Base-by-base conservation (phyloP, 2,888 invertebrate genomes). In the Doris montereyensis region DNA sequence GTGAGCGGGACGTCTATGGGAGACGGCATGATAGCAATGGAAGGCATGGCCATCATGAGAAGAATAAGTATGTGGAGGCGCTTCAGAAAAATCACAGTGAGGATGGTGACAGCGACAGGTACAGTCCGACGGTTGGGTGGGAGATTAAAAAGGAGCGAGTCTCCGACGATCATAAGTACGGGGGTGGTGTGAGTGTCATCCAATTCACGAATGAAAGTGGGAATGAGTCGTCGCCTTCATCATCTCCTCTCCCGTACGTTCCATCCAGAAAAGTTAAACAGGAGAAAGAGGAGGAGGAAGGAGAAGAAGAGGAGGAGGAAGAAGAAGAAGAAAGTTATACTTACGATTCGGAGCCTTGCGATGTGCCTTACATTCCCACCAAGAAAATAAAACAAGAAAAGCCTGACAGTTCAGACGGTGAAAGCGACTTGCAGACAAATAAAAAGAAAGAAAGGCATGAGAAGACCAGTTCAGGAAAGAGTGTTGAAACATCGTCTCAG, bases 251-350 rank as follows among this genome's bases (percentile, higher is more conserved):
- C n/a, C n/a, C n/a, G n/a, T n/a, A n/a, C n/a, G n/a, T n/a, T n/a
- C n/a, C n/a, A n/a, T n/a, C n/a, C n/a, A n/a, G 26, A 24, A n/a
- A 67, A 5, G 5, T 10, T 17, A 67, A 32, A 4, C n/a, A 28
- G 17, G 67, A 24, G 10, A 17, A 5, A 10, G 68, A 71, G 2
- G n/a, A 71, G 10, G 32, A 71, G 32, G 30, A 32, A 17, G 35
- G 28, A 21, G 34, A 13, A 4, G 35, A 30, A 5, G 71, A 71
- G 26, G 4, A 34, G 8, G 8, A 26, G 21, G 35, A 34, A 41
- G 41, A 71, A 5, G 71, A 71, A 17, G 71, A 71, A 5, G 71
- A 71, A 8, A 10, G 21, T 17, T n/a, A 71, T 68, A 32, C 26
- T 13, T 5, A 68, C 8, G 52, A 41, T 41, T 41, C 52, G 8